Evolutionary conservation across 2,888 invertebrate genomes (phyloP).

Genomic region (Ptychoptera contaminata): DNA sequence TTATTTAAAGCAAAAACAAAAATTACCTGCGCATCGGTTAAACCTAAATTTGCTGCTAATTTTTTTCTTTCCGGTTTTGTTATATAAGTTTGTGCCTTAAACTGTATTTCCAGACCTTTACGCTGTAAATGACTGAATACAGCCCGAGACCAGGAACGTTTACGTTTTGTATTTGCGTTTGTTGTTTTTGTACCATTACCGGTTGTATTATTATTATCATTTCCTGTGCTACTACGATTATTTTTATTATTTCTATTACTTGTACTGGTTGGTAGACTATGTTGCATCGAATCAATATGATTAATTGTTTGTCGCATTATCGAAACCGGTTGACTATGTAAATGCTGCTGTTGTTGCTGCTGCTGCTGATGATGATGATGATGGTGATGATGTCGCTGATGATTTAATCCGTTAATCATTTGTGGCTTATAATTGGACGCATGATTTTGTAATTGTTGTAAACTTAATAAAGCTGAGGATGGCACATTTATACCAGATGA

Average conservation of each 20-base stretch:
- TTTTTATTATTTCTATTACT: neutral
- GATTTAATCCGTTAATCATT: too few species aligned
- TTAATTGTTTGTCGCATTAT: neutral
- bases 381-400: neutral
- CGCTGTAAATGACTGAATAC: conserved; percentile 89
- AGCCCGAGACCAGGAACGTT: conserved; percentile 87
- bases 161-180: conserved; percentile 39
- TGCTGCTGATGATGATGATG: too few species aligned
- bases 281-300: neutral
- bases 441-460: neutral
- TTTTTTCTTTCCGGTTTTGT: conserved; percentile 88
- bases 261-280: too few species aligned
- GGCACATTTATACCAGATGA: neutral
- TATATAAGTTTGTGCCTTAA: conserved; percentile 89
- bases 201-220: neutral
- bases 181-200: neutral
- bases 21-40: conserved; percentile 80
- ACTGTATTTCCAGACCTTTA: conserved; percentile 84
- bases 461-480: neutral
- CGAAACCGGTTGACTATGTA: neutral
- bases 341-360: neutral
- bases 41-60: conserved; percentile 76
- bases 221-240: neutral
- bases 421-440: neutral
- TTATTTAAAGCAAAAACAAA: neutral